A percentile compares a stretch with the other conserved stretches of the same genome.
Evolutionary conservation across 2,113 vertebrate genomes (phyloP).

Genomic region (Haliaeetus leucogaster): DNA sequence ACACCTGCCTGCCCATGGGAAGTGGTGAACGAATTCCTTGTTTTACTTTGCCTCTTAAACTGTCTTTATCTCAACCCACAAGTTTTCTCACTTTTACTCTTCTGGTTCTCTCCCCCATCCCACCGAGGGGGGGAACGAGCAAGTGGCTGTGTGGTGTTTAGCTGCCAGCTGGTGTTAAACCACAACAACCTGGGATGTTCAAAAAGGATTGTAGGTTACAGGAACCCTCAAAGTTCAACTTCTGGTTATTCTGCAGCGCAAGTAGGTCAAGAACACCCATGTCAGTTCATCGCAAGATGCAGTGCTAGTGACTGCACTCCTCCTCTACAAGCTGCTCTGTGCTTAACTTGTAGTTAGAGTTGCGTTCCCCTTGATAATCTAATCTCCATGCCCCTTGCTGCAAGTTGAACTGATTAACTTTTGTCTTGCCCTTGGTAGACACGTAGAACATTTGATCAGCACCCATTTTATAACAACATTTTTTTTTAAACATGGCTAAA

Average conservation of each 20-base stretch:
- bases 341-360: not conserved
- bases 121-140: too few species aligned
- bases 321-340: not conserved
- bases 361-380: not conserved
- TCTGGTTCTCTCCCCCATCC: too few species aligned
- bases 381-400: not conserved
- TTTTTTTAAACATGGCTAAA: not conserved
- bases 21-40: too few species aligned
- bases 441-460: not conserved
- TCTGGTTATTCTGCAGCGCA: not conserved
- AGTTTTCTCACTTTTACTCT: too few species aligned
- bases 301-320: not conserved
- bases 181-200: not conserved
- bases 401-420: not conserved
- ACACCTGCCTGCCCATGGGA: too few species aligned
- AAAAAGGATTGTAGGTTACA: not conserved
- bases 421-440: not conserved
- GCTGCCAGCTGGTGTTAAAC: too few species aligned
- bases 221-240: not conserved
- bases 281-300: not conserved
- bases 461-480: not conserved
- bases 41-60: too few species aligned
- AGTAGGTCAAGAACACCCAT: not conserved
- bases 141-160: too few species aligned
- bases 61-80: too few species aligned